phyloP scores from a whole-genome alignment of 2,113 vertebrate species.

The Bujurquina vittata region DNA sequence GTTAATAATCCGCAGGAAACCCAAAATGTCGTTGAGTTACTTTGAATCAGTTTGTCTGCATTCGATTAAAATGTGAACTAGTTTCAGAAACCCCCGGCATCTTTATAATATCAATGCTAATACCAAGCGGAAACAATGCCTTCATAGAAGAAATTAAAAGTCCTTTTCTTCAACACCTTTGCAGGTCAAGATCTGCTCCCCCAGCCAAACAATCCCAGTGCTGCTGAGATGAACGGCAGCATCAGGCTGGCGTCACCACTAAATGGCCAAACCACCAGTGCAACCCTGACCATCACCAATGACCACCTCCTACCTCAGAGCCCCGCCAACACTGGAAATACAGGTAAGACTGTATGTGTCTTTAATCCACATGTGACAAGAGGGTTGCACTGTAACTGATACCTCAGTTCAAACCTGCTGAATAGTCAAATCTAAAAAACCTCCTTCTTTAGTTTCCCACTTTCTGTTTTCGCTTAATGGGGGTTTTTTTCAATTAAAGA shows the following conservation, averaged over 20 bases:
- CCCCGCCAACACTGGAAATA: slow-evolving; percentile 69
- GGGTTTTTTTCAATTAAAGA: no score
- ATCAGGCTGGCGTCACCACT: slow-evolving; percentile 82
- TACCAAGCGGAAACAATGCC: not conserved
- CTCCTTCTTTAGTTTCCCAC: not conserved
- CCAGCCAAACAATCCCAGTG: slow-evolving; percentile 76
- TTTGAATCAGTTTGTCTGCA: not conserved
- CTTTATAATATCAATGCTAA: not conserved
- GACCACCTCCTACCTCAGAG: slow-evolving; percentile 89
- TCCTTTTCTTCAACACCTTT: not conserved
- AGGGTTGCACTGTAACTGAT: not conserved
- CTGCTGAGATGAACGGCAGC: slow-evolving; percentile 81
- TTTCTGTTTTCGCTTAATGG: not conserved
- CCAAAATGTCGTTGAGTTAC: not conserved
- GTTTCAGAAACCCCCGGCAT: not conserved
- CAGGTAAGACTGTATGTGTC: slow-evolving; percentile 59
- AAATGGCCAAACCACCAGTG: slow-evolving; percentile 72
- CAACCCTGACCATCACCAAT: slow-evolving; percentile 84
- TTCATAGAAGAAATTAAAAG: not conserved
- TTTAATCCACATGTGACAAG: not conserved
- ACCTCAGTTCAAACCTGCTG: not conserved
- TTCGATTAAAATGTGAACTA: not conserved
- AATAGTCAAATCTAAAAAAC: not conserved
- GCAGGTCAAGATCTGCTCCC: slow-evolving; percentile 88
- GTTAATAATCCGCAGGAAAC: not conserved